Evolutionary conservation across 2,797 vertebrate species (phyloP), one percentile per base, ranked within the genome.

Genomic region (Rhabdophis nuchalis): DNA sequence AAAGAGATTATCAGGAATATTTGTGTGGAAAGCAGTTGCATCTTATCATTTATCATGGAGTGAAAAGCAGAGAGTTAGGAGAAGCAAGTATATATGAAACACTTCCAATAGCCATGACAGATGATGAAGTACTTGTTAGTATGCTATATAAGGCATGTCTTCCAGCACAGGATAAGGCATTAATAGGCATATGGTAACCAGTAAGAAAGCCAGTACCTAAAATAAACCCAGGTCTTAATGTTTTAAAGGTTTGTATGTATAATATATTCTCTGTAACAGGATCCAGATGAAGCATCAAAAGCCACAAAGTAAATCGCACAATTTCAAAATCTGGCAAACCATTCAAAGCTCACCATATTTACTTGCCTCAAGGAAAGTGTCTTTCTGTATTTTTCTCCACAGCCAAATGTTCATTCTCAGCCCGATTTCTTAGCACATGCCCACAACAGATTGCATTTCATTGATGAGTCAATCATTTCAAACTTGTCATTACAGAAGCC

Each of bases 371-470:
- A 88, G 50, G 89, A 92, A 56, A 89, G 41, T 89, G 46, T 68
- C 61, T 53, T 92, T 86, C 25, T 85, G 54, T 54, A 89, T 53
- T 92, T 89, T 92, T 50, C 52, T 92, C 97, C 90, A 23, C 0
- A 41, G 93, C 93, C 85, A 96, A 96, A 94, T 94, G 57, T 93
- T 89, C 96, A 92, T 94, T 77, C 94, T 93, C 53, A 93, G 85
- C 58, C 36, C 89, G 87, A 94, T 23, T 90, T 60, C 50, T 54
- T 92, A 92, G 88, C 94, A 91, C 92, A 95, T 89, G 89, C 96
- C 94, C 52, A 87, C 95, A 96, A 97, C 95, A 97, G 96, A 97
- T 95, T 96, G 95, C 52, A 95, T 95, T 97, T 97, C 97, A 97
- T 96, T 97, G 96, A 97, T 96, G 95, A 95, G 93, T 97, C 96